Evolutionary conservation across 2,113 vertebrate species (phyloP), one percentile per base, ranked within the genome.

Genomic region (Colius striatus): DNA sequence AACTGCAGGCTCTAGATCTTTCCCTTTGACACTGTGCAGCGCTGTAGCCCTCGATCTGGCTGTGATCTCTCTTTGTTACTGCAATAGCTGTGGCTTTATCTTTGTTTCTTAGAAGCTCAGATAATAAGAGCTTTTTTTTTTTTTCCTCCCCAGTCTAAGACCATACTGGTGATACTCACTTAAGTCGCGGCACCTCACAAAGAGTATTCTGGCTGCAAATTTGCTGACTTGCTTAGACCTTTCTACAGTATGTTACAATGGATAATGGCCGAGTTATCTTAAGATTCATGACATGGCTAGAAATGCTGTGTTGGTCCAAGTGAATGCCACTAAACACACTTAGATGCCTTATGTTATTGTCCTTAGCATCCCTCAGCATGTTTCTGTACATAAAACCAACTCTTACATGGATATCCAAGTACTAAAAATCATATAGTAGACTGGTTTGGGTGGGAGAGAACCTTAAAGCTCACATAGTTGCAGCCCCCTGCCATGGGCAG

Each of bases 381-480:
- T 27, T 14, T 20, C 60, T 41, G 38, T 41, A 41, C 38, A 41
- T 41, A 41, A 41, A 41, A 10, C 26, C 61, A 14, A 17, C 61
- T 45, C 61, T 26, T 5, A 5, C 14, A 0, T 0, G 1, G 29
- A 1, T 12, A 5, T 4, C 0, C 15, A 2, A 45, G 7, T 2
- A 4, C n/a, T 21, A 7, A 6, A 29, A 54, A 25, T 29, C 53
- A 41, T 41, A 41, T 9, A 41, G 38, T 41, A 41, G 38, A 41
- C 38, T 41, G 38, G 38, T 41, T 41, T 41, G 38, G 38, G 38
- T 41, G 38, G 38, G 38, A 41, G 38, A 41, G 38, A 12, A 41
- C 38, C 12, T 41, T 41, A 41, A 41, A 41, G 38, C 38, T 41
- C 38, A 41, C 38, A 41, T 41, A 41, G 38, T 41, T 12, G 9